Base-by-base conservation (phyloP, 2,888 invertebrate species). In the Megamerina dolium region DNA sequence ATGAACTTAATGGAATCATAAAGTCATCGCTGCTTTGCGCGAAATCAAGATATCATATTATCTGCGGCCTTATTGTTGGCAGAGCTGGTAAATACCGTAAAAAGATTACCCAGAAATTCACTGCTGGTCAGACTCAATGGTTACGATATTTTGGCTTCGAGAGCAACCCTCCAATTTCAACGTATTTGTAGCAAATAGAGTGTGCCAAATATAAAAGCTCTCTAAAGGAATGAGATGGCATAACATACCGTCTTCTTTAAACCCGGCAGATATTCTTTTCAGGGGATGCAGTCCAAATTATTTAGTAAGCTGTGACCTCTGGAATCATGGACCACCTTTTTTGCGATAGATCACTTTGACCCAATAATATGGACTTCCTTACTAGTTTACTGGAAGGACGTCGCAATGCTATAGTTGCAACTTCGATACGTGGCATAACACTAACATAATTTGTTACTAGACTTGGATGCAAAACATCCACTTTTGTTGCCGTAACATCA, bases 121-220 rank as follows among this genome's bases (percentile, higher is more conserved):
- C n/a, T 48, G 43, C 23, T 45, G 48, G 45, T 43, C 40, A 6
- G 43, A 48, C 14, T 48, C 45, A 2, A n/a, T n/a, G n/a, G n/a
- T n/a, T n/a, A n/a, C n/a, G n/a, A n/a, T n/a, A n/a, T n/a, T n/a
- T n/a, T n/a, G n/a, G n/a, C n/a, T n/a, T n/a, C n/a, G n/a, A n/a
- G n/a, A n/a, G n/a, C n/a, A n/a, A n/a, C n/a, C n/a, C n/a, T n/a
- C n/a, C n/a, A n/a, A n/a, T n/a, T n/a, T n/a, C n/a, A n/a, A n/a
- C n/a, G n/a, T n/a, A n/a, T n/a, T n/a, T n/a, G n/a, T n/a, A n/a
- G 26, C 40, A 3, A 49, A 46, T 34, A 29, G 45, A 18, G 27
- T 49, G 16, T 37, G 38, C 31, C 37, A 19, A 5, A 44, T 49
- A 27, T 46, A 49, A 36, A 19, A n/a, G 17, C 23, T 35, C 2